Evolutionary conservation across 2,888 invertebrate genomes (phyloP).

Genomic region (Liopterus haemorrhoidalis): DNA sequence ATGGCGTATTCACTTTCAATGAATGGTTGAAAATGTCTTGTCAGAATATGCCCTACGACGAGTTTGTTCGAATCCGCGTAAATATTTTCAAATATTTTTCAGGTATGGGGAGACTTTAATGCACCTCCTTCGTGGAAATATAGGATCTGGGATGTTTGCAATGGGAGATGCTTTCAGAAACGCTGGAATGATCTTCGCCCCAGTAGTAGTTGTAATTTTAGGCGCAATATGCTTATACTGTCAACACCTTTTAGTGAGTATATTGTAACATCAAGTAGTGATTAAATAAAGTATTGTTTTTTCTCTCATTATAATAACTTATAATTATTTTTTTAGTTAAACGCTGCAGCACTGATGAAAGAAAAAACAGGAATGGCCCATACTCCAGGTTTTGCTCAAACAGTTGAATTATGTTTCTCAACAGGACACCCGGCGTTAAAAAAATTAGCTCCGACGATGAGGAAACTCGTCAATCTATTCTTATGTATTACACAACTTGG

Average conservation of each 20-base stretch:
- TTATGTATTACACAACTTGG: constrained; percentile 94
- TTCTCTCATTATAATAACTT: no score
- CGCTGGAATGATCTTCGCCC: constrained; percentile 79
- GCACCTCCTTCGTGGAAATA: constrained; percentile 93
- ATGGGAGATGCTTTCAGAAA: constrained; percentile 93
- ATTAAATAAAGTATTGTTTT: no score
- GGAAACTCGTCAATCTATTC: constrained; percentile 73
- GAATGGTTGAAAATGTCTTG: no score
- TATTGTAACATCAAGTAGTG: neutral
- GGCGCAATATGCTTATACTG: constrained; percentile 86
- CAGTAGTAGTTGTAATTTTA: constrained; percentile 69
- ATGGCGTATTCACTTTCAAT: no score
- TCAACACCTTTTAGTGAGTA: constrained; percentile 79
- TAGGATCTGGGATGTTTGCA: constrained; percentile 93
- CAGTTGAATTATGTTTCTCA: constrained; percentile 74
- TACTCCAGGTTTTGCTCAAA: constrained; percentile 71
- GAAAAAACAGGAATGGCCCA: constrained; percentile 51
- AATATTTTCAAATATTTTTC: constrained; percentile 30
- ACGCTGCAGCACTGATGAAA: constrained; percentile 63
- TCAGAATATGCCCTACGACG: no score
- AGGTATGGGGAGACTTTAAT: constrained; percentile 84
- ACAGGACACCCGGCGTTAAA: constrained; percentile 64
- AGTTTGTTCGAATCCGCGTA: no score
- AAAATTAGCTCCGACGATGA: constrained; percentile 57
- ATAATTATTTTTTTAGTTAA: constrained; percentile 57